Evolutionary conservation across 2,888 invertebrate species (phyloP), one percentile per base, ranked within the genome.

Genomic region (Pharmacophagus antenor): DNA sequence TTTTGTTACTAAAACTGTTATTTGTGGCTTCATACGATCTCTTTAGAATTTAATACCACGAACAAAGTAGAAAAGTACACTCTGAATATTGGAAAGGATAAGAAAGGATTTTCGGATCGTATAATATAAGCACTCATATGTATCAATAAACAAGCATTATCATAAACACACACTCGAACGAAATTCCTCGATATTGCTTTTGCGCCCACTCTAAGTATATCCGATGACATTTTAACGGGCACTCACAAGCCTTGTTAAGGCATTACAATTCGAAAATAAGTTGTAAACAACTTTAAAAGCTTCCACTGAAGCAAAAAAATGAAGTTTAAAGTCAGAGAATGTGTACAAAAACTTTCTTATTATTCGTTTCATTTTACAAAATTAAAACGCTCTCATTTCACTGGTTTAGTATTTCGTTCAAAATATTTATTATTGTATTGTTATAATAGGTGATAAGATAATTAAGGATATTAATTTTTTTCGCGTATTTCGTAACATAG

Each of bases 181-280:
- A 12, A 31, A 15, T 31, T 31, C 6, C 50, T 25, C 18, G 15
- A 17, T 50, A 31, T 42, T 21, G 42, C 18, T 7, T 17, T 12
- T 21, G 3, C 49, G 50, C 27, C 25, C 56, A 42, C 56, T 25
- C 50, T 42, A 17, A 50, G 42, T 27, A n/a, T 27, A 44, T 23
- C 41, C 56, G 56, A 56, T 50, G 49, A 56, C 49, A 44, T 49
- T 50, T 56, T 56, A 56, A 56, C 56, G 56, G 49, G 50, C 56
- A 44, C 50, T 56, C 50, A 10, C 56, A 20, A 50, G 20, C 23
- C 44, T 27, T 50, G 42, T 42, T 21, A 44, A 42, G 50, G 50
- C 25, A 56, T 54, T 54, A 54, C 23, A 50, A 15, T 17, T 37
- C 20, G 18, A 50, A 49, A 56, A 50, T 44, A 56, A 56, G 42